Base-by-base conservation (phyloP, 2,888 invertebrate genomes). In the Acanthosepion pharaonis region DNA sequence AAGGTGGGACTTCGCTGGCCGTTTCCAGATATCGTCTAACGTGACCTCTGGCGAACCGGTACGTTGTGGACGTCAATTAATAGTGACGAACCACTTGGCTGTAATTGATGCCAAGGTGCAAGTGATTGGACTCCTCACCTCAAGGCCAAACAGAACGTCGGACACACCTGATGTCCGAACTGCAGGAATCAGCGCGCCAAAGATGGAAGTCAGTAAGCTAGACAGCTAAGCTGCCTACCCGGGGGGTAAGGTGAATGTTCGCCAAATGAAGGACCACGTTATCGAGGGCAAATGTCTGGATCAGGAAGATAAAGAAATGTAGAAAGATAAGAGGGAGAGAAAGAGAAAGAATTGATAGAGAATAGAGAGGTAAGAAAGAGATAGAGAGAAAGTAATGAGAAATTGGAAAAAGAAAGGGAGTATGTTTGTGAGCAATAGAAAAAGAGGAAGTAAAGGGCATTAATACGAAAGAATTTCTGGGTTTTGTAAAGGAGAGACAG, bases 281-380 rank as follows among this genome's bases (percentile, higher is more conserved):
- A 78, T 78, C 78, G 78, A 78, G 78, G 78, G n/a, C 78, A 78
- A 78, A 78, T 33, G 78, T 78, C 78, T 78, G 78, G 78, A 78
- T 78, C n/a, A 15, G n/a, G n/a, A 78, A 33, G 9, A 78, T 78
- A 78, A 78, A n/a, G n/a, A 78, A 33, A 78, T 33, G 8, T 4
- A 78, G 6, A 33, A 15, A 9, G n/a, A 23, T 78, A 78, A 78
- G n/a, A 33, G n/a, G 11, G n/a, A 3, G n/a, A 78, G 78, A n/a
- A 11, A 33, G 15, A n/a, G 78, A 78, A 33, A 59, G 20, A 8
- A 59, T 1, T 20, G 23, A 59, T 5, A 59, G 20, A 59, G 2
- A 20, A 2, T 5, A 78, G n/a, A n/a, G n/a, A n/a, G 11, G 3
- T 15, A n/a, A 33, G n/a, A n/a, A 11, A 2, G 11, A 2, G 15